These are phyloP conservation scores for Eulemur rufifrons DNA, from an alignment of 2,113 vertebrate species.

Conservation along the genomic window DNA sequence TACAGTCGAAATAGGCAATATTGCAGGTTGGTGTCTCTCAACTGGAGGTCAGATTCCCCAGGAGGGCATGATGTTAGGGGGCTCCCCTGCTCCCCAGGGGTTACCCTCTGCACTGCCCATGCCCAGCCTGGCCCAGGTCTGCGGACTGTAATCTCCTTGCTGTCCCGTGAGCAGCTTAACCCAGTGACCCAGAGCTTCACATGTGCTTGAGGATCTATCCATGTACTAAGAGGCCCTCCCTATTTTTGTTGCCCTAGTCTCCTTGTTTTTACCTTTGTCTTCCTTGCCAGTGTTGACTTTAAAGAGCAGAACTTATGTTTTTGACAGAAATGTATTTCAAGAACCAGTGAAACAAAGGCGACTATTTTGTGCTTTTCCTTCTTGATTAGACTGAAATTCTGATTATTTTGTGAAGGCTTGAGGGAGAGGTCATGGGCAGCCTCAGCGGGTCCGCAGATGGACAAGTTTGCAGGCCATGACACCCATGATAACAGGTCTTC, in stretches of 20 bases:
- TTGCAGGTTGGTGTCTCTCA: neutral
- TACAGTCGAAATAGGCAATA: neutral
- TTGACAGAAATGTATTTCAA: neutral
- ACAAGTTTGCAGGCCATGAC: neutral
- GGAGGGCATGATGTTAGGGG: conserved; percentile 41
- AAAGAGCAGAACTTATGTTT: neutral
- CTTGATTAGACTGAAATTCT: neutral
- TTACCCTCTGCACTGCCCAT: neutral
- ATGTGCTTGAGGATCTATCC: neutral
- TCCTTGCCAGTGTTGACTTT: conserved; percentile 4
- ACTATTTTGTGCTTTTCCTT: neutral
- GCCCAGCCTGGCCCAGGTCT: neutral
- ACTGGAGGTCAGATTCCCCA: neutral
- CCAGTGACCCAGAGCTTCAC: neutral
- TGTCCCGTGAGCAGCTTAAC: neutral
- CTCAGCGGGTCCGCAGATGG: neutral
- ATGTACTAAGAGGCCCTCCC: neutral
- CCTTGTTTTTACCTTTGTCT: neutral
- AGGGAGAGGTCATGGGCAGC: neutral
- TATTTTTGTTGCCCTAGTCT: neutral
- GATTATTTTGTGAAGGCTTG: conserved; percentile 22
- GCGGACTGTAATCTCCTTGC: neutral
- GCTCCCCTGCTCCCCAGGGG: neutral
- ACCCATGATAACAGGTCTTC: neutral
- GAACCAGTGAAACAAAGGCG: neutral